Percentiles rank a stretch among this genome's conserved stretches.
These are phyloP conservation scores for Crypturellus tataupa DNA, from an alignment of 2,797 vertebrate species.

Conservation along the genomic window DNA sequence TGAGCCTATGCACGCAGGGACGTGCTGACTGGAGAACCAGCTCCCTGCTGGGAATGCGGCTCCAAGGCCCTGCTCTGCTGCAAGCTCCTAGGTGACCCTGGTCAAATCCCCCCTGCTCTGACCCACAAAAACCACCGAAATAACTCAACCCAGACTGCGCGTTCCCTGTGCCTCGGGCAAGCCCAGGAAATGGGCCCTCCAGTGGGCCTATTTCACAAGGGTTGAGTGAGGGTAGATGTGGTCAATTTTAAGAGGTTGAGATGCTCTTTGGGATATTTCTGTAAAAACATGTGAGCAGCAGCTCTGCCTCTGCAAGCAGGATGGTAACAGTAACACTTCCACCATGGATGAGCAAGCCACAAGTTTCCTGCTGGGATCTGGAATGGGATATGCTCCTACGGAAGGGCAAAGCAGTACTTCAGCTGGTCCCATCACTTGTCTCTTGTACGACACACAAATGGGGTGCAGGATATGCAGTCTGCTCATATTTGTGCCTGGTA, in stretches of 20 bases:
- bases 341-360: fast-evolving
- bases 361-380: neutral
- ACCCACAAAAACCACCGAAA: neutral
- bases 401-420: neutral
- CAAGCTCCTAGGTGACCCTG: neutral
- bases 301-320: neutral
- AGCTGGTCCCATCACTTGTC: neutral
- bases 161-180: neutral
- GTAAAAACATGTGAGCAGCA: neutral
- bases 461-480: neutral
- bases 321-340: neutral
- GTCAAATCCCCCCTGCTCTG: neutral
- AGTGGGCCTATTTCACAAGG: neutral
- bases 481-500: neutral
- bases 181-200: neutral
- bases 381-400: neutral
- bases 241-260: neutral
- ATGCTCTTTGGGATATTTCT: neutral
- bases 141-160: neutral
- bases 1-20: neutral
- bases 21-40: neutral
- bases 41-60: neutral
- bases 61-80: neutral
- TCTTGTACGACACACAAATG: fast-evolving
- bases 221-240: neutral